A percentile compares a stretch with the other conserved stretches of the same genome.
Conservation (phyloP, 1,140 invertebrate species). For the Pissodes strobi region DNA sequence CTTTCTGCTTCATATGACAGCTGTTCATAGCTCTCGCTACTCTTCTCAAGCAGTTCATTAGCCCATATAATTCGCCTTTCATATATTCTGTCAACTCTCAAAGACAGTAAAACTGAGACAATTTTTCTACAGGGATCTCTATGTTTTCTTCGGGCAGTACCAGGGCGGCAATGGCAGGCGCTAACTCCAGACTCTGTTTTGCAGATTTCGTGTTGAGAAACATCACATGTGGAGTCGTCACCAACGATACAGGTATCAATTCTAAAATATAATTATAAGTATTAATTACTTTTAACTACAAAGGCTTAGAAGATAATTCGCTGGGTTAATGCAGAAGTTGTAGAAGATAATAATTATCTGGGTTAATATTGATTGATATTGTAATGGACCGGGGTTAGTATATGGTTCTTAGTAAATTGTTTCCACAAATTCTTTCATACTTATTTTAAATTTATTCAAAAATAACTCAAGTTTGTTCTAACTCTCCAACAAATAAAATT, state of each 20-base stretch:
- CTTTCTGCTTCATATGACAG: conserved; percentile 80
- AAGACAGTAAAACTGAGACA: conserved; percentile 76
- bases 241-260: conserved; percentile 95
- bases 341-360: too few species aligned
- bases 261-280: too few species aligned
- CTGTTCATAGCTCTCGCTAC: conserved; percentile 80
- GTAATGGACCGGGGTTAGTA: too few species aligned
- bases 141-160: conserved; percentile 78
- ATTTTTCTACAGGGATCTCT: conserved; percentile 79
- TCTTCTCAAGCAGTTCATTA: conserved; percentile 70
- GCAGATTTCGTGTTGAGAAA: conserved; percentile 84
- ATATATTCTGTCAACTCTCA: conserved; percentile 82
- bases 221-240: conserved; percentile 89
- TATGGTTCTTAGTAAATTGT: too few species aligned
- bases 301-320: too few species aligned
- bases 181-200: conserved; percentile 88
- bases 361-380: too few species aligned
- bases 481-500: too few species aligned
- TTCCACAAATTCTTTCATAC: too few species aligned
- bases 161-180: conserved; percentile 84
- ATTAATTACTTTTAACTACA: too few species aligned
- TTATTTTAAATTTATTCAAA: too few species aligned
- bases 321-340: too few species aligned
- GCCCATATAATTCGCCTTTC: conserved; percentile 79
- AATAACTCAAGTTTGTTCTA: too few species aligned